Evolutionary conservation across 1,140 invertebrate species (phyloP).

Genomic region (Lerema accius): DNA sequence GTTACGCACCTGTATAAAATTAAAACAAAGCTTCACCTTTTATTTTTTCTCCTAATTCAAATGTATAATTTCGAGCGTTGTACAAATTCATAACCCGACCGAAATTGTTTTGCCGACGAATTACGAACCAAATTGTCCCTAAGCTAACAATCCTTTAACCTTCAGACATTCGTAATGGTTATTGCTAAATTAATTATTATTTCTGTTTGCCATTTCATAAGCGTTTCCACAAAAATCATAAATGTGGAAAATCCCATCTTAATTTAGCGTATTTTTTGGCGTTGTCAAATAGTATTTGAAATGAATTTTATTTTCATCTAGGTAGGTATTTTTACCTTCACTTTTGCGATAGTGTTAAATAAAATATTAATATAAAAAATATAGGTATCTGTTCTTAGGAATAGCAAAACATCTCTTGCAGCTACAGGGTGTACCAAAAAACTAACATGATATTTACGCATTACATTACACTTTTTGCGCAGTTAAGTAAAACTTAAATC

Average conservation of each 20-base stretch:
- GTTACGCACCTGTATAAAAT: neutral
- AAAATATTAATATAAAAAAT: no score
- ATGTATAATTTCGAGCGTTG: neutral
- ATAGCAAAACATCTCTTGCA: no score
- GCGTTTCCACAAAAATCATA: neutral
- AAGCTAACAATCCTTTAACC: conserved; percentile 15
- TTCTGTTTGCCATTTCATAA: neutral
- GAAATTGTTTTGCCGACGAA: conserved; percentile 11
- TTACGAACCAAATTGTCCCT: conserved; percentile 17
- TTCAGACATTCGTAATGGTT: conserved; percentile 15
- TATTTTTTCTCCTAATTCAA: neutral
- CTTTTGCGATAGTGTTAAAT: no score
- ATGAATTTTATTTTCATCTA: no score
- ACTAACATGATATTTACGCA: no score
- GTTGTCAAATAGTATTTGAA: neutral
- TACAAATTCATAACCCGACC: neutral
- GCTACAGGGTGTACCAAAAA: no score
- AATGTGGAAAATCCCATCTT: conserved; percentile 10
- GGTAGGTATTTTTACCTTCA: no score
- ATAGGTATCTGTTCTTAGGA: no score
- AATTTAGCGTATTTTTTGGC: neutral
- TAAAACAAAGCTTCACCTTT: neutral
- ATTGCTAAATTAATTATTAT: conserved; percentile 28
- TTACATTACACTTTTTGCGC: no score
- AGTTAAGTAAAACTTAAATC: no score